Conservation (phyloP, 2,797 vertebrate species). For the Acrossocheilus fasciatus region DNA sequence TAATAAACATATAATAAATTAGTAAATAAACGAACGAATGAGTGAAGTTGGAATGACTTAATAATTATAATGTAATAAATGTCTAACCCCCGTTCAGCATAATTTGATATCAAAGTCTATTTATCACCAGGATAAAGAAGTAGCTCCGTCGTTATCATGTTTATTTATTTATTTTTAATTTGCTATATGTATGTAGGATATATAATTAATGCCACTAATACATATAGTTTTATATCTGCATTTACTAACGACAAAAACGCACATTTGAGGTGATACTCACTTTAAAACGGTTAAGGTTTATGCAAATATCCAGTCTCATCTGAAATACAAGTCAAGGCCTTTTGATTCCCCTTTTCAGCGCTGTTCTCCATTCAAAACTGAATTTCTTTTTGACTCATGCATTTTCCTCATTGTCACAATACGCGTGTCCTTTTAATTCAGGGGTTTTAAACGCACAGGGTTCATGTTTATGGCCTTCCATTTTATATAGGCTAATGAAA, state of each 20-base stretch:
- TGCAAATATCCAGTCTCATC: neutral
- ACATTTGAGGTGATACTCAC: neutral
- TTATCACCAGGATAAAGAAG: neutral
- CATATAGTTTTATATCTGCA: neutral
- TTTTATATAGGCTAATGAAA: neutral
- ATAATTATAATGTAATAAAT: neutral
- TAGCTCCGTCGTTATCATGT: no score
- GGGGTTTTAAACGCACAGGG: neutral
- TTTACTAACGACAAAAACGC: neutral
- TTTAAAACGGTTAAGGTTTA: neutral
- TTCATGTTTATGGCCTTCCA: neutral
- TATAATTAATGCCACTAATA: neutral
- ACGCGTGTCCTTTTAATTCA: neutral
- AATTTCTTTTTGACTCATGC: neutral
- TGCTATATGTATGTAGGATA: neutral
- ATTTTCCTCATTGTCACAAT: neutral
- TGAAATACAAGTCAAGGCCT: neutral
- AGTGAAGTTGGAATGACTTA: neutral
- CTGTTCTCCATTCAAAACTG: neutral
- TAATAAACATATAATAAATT: neutral
- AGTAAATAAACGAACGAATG: neutral
- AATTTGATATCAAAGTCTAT: neutral
- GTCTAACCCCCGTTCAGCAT: neutral
- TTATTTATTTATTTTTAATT: neutral
- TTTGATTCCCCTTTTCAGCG: neutral